These are phyloP conservation scores for Blastobasis adustella DNA, from an alignment of 2,888 invertebrate species.

Conservation along the genomic window DNA sequence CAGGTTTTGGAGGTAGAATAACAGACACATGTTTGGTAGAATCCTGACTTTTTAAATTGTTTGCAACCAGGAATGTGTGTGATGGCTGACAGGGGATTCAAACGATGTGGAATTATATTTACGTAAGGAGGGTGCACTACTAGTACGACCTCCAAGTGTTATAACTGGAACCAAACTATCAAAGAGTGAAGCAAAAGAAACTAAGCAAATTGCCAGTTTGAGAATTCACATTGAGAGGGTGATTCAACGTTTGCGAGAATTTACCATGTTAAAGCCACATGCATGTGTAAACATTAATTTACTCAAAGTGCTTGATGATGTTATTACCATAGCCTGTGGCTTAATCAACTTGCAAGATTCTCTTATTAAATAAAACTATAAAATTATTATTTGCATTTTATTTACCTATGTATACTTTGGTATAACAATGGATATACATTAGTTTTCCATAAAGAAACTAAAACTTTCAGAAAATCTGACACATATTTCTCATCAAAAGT, in stretches of 20 bases:
- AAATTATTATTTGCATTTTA: background rate
- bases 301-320: background rate
- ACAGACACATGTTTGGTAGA: slow-evolving; percentile 13
- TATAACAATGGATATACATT: slow-evolving; percentile 15
- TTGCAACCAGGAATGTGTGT: slow-evolving; percentile 11
- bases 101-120: slow-evolving; percentile 14
- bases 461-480: slow-evolving; percentile 1
- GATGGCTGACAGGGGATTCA: slow-evolving; percentile 18
- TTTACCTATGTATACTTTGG: slow-evolving; percentile 10
- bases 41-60: slow-evolving; percentile 11
- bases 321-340: slow-evolving; percentile 2
- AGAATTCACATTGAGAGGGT: slow-evolving; percentile 19
- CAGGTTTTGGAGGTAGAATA: slow-evolving; percentile 15
- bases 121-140: slow-evolving; percentile 1
- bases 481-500: slow-evolving; percentile 9
- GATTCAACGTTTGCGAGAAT: slow-evolving; percentile 15
- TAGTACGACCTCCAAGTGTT: slow-evolving; percentile 17
- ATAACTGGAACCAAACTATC: slow-evolving; percentile 7
- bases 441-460: slow-evolving; percentile 12
- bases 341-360: background rate
- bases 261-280: slow-evolving; percentile 19
- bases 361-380: background rate
- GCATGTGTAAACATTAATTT: background rate
- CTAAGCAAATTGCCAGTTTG: slow-evolving; percentile 18
- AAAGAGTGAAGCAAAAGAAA: slow-evolving; percentile 14